Conservation (phyloP, 2,113 vertebrate genomes). For the Leuciscus idus region DNA sequence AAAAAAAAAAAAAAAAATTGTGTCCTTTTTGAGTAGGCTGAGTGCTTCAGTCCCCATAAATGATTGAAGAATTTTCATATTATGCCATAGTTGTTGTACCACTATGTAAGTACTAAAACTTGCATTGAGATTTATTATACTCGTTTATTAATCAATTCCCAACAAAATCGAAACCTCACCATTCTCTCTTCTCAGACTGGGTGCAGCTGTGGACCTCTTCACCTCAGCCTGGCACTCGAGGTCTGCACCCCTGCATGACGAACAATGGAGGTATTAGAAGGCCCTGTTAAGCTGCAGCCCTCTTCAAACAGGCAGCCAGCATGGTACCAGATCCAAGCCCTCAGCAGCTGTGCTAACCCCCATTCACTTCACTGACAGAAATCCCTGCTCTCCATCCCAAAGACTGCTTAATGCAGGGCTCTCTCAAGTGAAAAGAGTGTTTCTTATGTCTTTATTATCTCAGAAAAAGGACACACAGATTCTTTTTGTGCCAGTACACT, state of each 20-base stretch:
- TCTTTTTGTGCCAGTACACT: constrained; percentile 35
- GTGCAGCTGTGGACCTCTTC: constrained; percentile 61
- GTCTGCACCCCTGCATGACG: constrained; percentile 47
- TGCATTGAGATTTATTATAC: neutral
- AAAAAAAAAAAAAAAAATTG: too few relatives aligned
- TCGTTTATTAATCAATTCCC: neutral
- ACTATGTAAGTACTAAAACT: neutral
- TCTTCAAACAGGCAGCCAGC: constrained; percentile 60
- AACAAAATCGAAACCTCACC: neutral
- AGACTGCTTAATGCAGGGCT: constrained; percentile 52
- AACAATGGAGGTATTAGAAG: constrained; percentile 62
- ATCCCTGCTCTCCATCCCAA: constrained; percentile 50
- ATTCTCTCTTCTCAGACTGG: constrained; percentile 40
- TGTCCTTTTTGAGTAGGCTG: too few relatives aligned
- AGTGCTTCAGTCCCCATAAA: neutral
- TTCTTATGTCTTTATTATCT: constrained; percentile 52
- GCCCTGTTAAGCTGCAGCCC: constrained; percentile 60
- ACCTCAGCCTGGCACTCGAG: constrained; percentile 46
- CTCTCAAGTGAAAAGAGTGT: constrained; percentile 43
- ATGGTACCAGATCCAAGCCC: constrained; percentile 56
- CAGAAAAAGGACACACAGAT: constrained; percentile 32
- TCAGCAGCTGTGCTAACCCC: constrained; percentile 59
- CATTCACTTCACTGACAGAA: constrained; percentile 51
- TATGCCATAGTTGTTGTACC: neutral
- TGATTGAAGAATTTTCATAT: neutral